Base-by-base conservation (phyloP, 2,888 invertebrate species). In the Acleris holmiana region DNA sequence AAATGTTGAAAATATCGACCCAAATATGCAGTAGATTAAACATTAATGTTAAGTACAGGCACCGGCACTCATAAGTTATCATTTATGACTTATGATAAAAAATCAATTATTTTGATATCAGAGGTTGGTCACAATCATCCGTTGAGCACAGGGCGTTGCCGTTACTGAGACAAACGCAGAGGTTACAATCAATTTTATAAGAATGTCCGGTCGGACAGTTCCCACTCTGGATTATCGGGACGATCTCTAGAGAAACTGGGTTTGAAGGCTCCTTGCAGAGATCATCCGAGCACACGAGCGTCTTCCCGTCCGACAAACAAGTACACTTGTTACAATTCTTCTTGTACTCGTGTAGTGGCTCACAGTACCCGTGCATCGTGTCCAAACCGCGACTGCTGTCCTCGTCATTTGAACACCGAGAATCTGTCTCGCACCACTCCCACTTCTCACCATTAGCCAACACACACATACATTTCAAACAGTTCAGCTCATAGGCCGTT, bases 61-160 rank as follows among this genome's bases (percentile, higher is more conserved):
- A n/a, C n/a, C n/a, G n/a, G n/a, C n/a, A n/a, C n/a, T n/a, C n/a
- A n/a, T n/a, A n/a, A n/a, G n/a, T n/a, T n/a, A n/a, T n/a, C n/a
- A n/a, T n/a, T n/a, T n/a, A n/a, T n/a, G n/a, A n/a, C n/a, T n/a
- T n/a, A n/a, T n/a, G n/a, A n/a, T 35, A 13, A 35, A 35, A 4
- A 13, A 35, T 13, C 35, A 1, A 35, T 35, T 35, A 13, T 8
- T 8, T 29, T 58, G 66, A 62, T 68, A 53, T 67, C 69, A 70
- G 35, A 23, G 4, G 29, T 44, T 69, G 46, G 1, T 67, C 69
- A 71, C 91, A 90, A 53, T 76, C 68, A 4, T 70, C 67, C 1
- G 85, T 83, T 0, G 90, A 86, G 70, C 91, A 91, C 8, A 91
- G 68, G 3, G 85, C 83, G 49, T 89, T 87, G 0, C 88, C 89